These are phyloP conservation scores for Capra hircus DNA, from an alignment of 2,113 vertebrate species.

Conservation along the genomic window DNA sequence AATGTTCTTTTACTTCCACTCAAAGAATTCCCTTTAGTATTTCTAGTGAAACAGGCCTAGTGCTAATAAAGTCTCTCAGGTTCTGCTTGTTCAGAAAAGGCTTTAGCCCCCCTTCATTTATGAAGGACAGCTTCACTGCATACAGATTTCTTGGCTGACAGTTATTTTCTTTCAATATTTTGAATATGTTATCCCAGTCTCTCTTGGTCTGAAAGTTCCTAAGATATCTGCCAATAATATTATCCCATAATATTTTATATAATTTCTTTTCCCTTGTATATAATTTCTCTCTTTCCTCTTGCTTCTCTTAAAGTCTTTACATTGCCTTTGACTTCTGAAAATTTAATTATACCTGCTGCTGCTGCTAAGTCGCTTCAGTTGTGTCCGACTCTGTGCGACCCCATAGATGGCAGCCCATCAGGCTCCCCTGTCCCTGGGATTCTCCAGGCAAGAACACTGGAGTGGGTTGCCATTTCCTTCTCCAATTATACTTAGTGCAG, in stretches of 20 bases:
- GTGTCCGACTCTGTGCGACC: rapidly evolving
- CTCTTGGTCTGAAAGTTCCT: neutral
- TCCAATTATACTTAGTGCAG: neutral
- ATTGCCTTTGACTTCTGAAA: neutral
- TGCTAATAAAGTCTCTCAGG: neutral
- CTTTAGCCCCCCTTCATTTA: neutral
- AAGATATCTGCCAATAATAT: neutral
- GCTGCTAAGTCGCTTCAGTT: neutral
- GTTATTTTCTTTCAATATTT: neutral
- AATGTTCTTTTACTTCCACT: neutral
- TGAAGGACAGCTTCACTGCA: neutral
- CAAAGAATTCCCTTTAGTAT: neutral
- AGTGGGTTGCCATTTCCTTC: no score
- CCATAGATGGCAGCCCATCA: no score
- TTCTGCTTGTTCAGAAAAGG: neutral
- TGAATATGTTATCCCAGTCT: neutral
- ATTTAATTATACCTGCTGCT: neutral
- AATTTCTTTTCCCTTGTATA: neutral
- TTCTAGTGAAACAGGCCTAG: neutral
- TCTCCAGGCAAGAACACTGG: no score
- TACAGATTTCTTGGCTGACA: neutral
- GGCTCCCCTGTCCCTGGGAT: no score
- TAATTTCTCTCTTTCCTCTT: neutral
- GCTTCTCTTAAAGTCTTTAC: neutral
- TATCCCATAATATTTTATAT: neutral